Conservation (phyloP, 2,888 invertebrate genomes). For the Creontiades dilutus region DNA sequence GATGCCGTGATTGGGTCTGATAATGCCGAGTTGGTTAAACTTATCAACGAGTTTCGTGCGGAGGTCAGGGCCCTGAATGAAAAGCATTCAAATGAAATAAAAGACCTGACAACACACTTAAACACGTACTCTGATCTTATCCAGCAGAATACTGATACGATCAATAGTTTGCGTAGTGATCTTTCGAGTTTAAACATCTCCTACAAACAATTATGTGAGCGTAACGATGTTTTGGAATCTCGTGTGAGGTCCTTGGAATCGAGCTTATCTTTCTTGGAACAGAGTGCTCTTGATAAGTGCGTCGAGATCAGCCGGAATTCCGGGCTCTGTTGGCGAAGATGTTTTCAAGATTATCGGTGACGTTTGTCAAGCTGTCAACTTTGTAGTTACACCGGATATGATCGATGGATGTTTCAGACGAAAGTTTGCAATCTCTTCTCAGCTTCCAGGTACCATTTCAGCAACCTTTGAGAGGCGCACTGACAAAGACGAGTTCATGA, state of each 20-base stretch:
- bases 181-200: not conserved
- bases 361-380: not conserved
- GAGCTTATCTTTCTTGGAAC: not conserved
- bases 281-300: not conserved
- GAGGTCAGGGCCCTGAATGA: not conserved
- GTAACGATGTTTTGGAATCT: not conserved
- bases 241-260: not conserved
- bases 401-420: not conserved
- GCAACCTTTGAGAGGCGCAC: not conserved
- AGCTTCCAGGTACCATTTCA: not conserved
- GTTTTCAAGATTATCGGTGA: not conserved
- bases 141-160: not conserved
- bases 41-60: not conserved
- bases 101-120: not conserved
- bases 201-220: not conserved
- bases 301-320: conserved; percentile 5
- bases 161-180: not conserved
- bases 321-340: not conserved
- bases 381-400: not conserved
- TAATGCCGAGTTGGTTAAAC: not conserved
- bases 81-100: not conserved
- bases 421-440: not conserved
- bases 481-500: not conserved
- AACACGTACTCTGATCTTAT: not conserved
- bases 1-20: not conserved